Evolutionary conservation across 2,888 invertebrate species (phyloP), one percentile per base, ranked within the genome.

Genomic region (Chymomyza caudatula): DNA sequence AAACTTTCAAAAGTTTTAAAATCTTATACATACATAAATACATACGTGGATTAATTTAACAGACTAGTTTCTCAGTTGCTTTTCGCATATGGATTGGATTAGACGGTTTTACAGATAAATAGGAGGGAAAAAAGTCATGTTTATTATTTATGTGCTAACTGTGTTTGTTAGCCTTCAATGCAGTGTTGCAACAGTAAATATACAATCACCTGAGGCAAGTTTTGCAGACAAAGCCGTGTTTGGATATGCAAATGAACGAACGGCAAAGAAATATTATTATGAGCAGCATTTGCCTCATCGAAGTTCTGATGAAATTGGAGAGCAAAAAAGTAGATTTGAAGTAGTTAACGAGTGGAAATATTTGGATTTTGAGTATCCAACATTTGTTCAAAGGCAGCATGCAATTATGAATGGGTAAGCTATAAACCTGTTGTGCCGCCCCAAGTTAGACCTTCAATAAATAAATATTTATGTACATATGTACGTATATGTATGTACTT

Each of bases 301-400:
- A 19, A 49, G 17, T 49, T 19, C 17, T 3, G n/a, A 19, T 6
- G 8, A 0, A 15, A 19, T 0, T 19, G 49, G 6, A 19, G 3
- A 23, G 25, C 51, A 22, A 15, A 43, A 44, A 25, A 67, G 53
- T 63, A 57, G 60, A 3, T 87, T 89, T 69, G 67, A 87, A 66
- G 93, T 93, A 22, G 91, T 94, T 20, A 95, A 94, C 87, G 93
- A 94, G 65, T 96, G 96, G 96, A 94, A 93, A 70, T 91, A 92
- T 42, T 89, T 96, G 4, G 96, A 96, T 87, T 96, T 94, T 85
- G 93, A 93, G 57, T 96, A 94, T 87, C 93, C 93, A 3, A 92
- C 92, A 0, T 90, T 91, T 17, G 90, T 90, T 13, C 92, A 92
- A 52, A 91, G 95, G 20, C 90, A 92, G 25, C 87, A 90, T 29